Evolutionary conservation across 1,140 invertebrate genomes (phyloP).

Genomic region (Pentalonia nigronervosa): DNA sequence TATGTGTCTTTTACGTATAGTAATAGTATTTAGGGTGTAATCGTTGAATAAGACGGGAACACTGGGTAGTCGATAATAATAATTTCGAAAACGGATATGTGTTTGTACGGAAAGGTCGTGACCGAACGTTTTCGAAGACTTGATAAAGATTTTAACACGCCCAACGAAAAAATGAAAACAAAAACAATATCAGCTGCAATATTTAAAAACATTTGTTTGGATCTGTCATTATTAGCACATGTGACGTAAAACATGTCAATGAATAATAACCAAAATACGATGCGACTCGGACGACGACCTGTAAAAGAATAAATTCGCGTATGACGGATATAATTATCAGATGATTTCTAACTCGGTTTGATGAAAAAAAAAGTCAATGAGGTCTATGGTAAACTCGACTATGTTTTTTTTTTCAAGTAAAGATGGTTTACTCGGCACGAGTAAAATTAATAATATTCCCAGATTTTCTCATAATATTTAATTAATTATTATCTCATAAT

Average conservation of each 20-base stretch:
- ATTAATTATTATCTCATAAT: too few species aligned
- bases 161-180: background rate
- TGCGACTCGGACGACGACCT: background rate
- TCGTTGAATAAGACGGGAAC: background rate
- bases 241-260: background rate
- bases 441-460: too few species aligned
- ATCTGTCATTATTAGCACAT: background rate
- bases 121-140: background rate
- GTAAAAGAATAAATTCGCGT: too few species aligned
- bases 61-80: background rate
- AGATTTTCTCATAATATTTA: too few species aligned
- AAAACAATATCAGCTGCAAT: background rate
- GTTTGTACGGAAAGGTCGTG: background rate
- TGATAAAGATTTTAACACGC: background rate
- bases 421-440: too few species aligned
- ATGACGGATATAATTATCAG: too few species aligned
- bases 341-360: too few species aligned
- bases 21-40: background rate
- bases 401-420: too few species aligned
- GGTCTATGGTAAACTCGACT: too few species aligned
- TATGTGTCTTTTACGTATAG: background rate
- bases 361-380: too few species aligned
- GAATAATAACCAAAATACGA: background rate
- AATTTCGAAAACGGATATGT: background rate
- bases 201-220: background rate